A percentile compares a stretch with the other conserved stretches of the same genome.
These are phyloP conservation scores for Anguilla pacifica DNA, from an alignment of 2,797 vertebrate genomes.

Conservation along the genomic window DNA sequence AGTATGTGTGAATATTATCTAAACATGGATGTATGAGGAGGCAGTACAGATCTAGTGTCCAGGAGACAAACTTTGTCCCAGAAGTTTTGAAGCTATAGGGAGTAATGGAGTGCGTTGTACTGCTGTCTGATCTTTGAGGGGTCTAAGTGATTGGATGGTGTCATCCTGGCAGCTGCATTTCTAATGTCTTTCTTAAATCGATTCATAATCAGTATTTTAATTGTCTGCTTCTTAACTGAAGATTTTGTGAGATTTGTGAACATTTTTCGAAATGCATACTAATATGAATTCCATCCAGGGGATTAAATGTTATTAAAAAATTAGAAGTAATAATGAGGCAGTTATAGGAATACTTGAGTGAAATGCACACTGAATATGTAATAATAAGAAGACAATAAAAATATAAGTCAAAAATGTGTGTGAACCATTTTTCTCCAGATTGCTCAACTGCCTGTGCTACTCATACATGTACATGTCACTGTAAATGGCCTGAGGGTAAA, in stretches of 20 bases:
- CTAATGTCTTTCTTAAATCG: conserved; percentile 41
- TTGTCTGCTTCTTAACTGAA: neutral
- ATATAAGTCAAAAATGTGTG: conserved; percentile 21
- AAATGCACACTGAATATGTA: conserved; percentile 32
- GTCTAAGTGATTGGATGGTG: conserved; percentile 19
- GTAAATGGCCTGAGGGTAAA: neutral
- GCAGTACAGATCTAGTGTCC: neutral
- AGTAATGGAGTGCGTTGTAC: conserved; percentile 36
- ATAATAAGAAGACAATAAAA: conserved; percentile 26
- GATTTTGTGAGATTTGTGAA: conserved; percentile 9
- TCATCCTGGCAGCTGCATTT: conserved; percentile 61
- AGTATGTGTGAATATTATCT: conserved; percentile 6
- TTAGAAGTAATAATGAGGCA: neutral
- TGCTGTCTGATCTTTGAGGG: conserved; percentile 22
- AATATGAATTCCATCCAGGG: conserved; percentile 11
- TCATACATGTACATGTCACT: neutral
- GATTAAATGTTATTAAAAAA: conserved; percentile 13
- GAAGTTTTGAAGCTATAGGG: conserved; percentile 28
- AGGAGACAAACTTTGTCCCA: neutral
- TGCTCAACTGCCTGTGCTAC: neutral
- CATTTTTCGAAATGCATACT: conserved; percentile 22
- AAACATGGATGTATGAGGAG: neutral
- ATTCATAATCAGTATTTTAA: conserved; percentile 43
- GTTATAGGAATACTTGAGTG: neutral
- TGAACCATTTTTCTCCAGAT: neutral